Percentiles rank a stretch among this genome's conserved stretches.
Conservation (phyloP, 2,888 invertebrate species). For the Drepana falcataria region DNA sequence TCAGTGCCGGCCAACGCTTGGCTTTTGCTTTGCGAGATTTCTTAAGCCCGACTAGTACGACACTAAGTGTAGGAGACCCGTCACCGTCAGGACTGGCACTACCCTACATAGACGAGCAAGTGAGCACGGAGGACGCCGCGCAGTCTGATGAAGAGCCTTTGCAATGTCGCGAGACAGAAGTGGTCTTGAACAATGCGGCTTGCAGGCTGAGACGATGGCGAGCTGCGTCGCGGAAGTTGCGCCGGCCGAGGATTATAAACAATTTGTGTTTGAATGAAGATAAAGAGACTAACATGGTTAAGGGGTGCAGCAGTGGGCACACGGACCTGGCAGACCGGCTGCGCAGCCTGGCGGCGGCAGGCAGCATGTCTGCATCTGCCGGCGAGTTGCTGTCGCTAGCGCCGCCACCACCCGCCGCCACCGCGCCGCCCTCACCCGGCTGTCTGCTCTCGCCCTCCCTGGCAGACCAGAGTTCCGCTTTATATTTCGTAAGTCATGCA, state of each 20-base stretch:
- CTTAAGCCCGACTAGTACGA: conserved; percentile 39
- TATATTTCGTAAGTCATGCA: conserved; percentile 62
- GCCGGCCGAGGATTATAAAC: conserved; percentile 69
- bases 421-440: conserved; percentile 70
- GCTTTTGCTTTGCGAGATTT: conserved; percentile 65
- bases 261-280: conserved; percentile 58
- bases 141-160: conserved; percentile 58
- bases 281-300: conserved; percentile 37
- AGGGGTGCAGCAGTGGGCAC: conserved; percentile 44
- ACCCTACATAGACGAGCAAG: conserved; percentile 62
- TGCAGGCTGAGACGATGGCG: conserved; percentile 72
- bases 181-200: conserved; percentile 64
- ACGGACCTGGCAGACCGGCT: conserved; percentile 69
- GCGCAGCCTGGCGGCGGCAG: conserved; percentile 65
- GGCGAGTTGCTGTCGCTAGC: conserved; percentile 67
- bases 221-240: conserved; percentile 71
- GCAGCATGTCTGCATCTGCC: conserved; percentile 66
- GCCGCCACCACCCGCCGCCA: conserved; percentile 68
- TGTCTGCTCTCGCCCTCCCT: conserved; percentile 64
- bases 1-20: conserved; percentile 54
- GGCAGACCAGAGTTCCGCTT: conserved; percentile 63
- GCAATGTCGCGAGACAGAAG: conserved; percentile 51
- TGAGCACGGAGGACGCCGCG: conserved; percentile 36
- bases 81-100: conserved; percentile 46
- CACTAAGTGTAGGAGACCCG: conserved; percentile 34